Evolutionary conservation across 2,113 vertebrate genomes (phyloP), one percentile per base, ranked within the genome.

Genomic region (Lates calcarifer): DNA sequence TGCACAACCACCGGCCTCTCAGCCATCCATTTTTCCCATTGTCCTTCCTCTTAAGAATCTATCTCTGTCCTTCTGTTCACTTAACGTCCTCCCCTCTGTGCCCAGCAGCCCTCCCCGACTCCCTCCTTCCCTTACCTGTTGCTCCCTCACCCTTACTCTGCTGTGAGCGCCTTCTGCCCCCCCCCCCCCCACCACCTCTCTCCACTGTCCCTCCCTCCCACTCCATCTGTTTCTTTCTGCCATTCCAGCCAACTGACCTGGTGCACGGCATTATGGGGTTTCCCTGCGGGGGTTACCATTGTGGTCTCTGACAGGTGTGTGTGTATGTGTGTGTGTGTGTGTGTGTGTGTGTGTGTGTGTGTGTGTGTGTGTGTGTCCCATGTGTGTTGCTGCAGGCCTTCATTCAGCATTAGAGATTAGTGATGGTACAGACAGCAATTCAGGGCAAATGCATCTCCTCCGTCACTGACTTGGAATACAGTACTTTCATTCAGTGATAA

Each of bases 241-340:
- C 31, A 24, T 90, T 87, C 45, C 13, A 37, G 90, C 86, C 79
- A 89, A 39, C 73, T 90, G 82, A 90, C 87, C 83, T 58, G 66
- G 57, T 88, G 77, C 73, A 76, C 41, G 43, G 81, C 77, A 89
- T 84, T 80, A 79, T 55, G 70, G 82, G 79, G 77, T 83, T 84
- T 91, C 74, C 81, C 90, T 70, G 31, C 10, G 60, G 77, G 63
- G 73, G 69, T 83, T 82, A 51, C 83, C 49, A 70, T 82, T 87
- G 84, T 83, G 81, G 87, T 89, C 86, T 82, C 76, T 79, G 81
- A 88, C 87, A 90, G 89, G 86, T 90, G 84, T 92, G 68, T 82
- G 58, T 70, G 58, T 74, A 60, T 67, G 51, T 67, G 66, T 71
- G 56, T 70, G 35, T 72, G 55, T 79, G 71, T 82, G 61, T 83